These are phyloP conservation scores for Diachasmimorpha longicaudata DNA, from an alignment of 1,140 invertebrate species.

Conservation along the genomic window DNA sequence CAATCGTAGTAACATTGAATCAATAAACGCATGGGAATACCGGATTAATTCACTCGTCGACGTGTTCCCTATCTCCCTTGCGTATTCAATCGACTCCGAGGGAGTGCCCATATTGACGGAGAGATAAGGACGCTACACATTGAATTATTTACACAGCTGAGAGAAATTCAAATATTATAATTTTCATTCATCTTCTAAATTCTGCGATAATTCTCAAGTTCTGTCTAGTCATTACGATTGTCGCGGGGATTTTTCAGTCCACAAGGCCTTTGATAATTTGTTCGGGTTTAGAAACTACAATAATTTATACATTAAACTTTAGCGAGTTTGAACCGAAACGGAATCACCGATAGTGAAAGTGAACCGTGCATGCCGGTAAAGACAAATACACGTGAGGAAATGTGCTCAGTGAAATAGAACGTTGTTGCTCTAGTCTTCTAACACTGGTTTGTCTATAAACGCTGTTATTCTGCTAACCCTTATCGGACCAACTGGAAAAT, in stretches of 20 bases:
- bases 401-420: background rate
- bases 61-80: too few species aligned
- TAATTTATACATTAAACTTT: background rate
- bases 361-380: background rate
- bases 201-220: background rate
- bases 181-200: too few species aligned
- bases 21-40: too few species aligned
- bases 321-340: background rate
- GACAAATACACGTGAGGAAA: background rate
- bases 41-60: too few species aligned
- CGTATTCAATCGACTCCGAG: too few species aligned
- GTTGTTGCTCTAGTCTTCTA: background rate
- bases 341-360: conserved; percentile 14
- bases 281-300: background rate
- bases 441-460: background rate
- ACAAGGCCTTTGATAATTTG: background rate
- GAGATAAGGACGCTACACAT: too few species aligned
- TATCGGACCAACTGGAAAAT: too few species aligned
- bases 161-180: too few species aligned
- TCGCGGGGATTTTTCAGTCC: background rate
- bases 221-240: background rate
- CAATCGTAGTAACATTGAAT: too few species aligned
- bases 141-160: too few species aligned
- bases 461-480: too few species aligned
- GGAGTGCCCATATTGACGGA: too few species aligned